Conservation (phyloP, 2,113 vertebrate genomes). For the Aegotheles bennettii region DNA sequence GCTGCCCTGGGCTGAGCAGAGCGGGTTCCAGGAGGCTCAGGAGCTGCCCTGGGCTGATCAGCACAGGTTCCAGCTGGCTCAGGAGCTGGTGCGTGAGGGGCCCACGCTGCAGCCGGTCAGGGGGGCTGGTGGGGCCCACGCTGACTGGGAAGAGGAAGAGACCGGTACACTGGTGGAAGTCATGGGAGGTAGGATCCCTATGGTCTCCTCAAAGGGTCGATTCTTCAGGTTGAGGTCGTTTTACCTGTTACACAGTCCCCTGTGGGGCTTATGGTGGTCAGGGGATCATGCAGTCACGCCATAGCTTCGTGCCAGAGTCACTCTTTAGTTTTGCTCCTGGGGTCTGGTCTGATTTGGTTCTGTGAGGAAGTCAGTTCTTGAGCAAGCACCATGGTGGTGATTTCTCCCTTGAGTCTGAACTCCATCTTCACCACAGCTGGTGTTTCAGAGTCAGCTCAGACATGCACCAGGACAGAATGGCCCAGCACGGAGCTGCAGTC, state of each 20-base stretch:
- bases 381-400: not conserved
- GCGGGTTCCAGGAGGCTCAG: not conserved
- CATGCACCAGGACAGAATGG: rapidly evolving
- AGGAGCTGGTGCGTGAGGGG: no score
- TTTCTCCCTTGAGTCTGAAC: not conserved
- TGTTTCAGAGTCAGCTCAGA: not conserved
- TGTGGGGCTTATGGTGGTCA: rapidly evolving
- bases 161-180: not conserved
- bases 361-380: not conserved
- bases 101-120: rapidly evolving
- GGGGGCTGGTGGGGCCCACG: rapidly evolving
- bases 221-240: not conserved
- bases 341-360: not conserved
- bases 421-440: not conserved
- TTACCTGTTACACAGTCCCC: not conserved
- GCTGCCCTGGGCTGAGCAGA: no score
- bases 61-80: not conserved
- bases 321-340: not conserved
- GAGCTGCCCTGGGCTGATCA: not conserved
- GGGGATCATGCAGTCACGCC: rapidly evolving
- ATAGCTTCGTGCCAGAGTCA: rapidly evolving
- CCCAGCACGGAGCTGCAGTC: rapidly evolving
- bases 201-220: not conserved
- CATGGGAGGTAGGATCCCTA: rapidly evolving
- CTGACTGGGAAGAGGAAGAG: not conserved